These are phyloP conservation scores for Stichopus horrens DNA, from an alignment of 53 echinoderm and acorn worm genomes.

Conservation along the genomic window DNA sequence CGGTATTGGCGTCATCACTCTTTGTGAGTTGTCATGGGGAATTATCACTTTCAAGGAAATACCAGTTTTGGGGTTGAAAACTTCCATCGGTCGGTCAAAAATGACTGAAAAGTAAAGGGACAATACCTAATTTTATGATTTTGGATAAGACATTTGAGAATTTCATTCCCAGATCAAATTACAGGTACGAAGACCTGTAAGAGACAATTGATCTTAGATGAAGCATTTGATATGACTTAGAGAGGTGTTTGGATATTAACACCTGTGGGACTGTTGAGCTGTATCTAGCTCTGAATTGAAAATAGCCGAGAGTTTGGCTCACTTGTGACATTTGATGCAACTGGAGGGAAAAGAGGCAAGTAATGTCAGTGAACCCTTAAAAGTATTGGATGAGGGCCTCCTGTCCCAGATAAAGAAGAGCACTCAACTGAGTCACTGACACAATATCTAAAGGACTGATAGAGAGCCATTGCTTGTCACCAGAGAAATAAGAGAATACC, in stretches of 20 bases:
- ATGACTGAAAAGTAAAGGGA: not conserved
- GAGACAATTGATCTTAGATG: conserved; percentile 10
- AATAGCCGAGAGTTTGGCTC: not conserved
- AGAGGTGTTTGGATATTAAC: conserved; percentile 1
- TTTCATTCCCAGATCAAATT: conserved; percentile 10
- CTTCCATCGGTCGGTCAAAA: not conserved
- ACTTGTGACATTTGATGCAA: conserved; percentile 18
- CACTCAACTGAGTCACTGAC: conserved; percentile 11
- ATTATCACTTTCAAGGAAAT: not conserved
- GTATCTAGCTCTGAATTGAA: not conserved
- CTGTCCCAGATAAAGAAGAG: not conserved
- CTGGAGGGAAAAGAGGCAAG: not conserved
- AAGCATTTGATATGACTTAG: conserved; percentile 18
- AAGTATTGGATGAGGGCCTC: not conserved
- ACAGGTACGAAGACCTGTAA: not conserved
- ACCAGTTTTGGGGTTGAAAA: not conserved
- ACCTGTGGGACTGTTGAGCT: conserved; percentile 6
- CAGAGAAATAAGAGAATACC: not conserved
- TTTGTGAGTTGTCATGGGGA: conserved; percentile 12
- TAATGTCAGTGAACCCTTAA: conserved; percentile 5
- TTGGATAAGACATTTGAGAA: conserved; percentile 4
- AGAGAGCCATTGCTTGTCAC: not conserved
- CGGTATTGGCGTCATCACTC: conserved; percentile 2
- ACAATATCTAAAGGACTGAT: not conserved
- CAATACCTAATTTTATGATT: not conserved